Evolutionary conservation across 2,888 invertebrate species (phyloP), one percentile per base, ranked within the genome.

Genomic region (Maniola hyperantus): DNA sequence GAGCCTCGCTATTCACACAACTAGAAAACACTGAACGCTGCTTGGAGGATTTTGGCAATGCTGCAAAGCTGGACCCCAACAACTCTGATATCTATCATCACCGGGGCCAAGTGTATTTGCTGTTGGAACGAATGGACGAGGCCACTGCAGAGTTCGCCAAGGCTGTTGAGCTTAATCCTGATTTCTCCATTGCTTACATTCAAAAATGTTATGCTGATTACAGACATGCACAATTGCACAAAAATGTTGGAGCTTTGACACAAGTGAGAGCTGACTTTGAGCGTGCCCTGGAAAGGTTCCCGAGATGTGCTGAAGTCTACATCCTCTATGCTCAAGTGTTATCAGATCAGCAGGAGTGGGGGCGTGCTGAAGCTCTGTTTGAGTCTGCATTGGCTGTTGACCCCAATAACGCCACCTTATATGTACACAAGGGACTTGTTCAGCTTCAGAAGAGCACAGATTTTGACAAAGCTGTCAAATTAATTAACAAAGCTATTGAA

Each of bases 81-180:
- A 97, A 97, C 83, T 94, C 96, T 26, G 99, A 99, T 83, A 95
- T 99, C 63, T 99, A 96, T 85, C 97, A 98, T 83, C 98, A 99
- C 80, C 93, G 98, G 71, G 99, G 98, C 61, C 95, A 99, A 94
- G 96, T 98, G 8, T 94, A 97, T 81, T 91, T 99, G 71, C 87
- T 98, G 58, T 88, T 97, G 79, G 98, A 98, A 66, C 95, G 96
- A 74, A 93, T 97, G 76, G 95, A 96, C 58, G 96, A 96, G 73
- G 98, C 99, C 0, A 94, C 96, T 64, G 84, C 92, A 15, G 97
- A 99, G 85, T 98, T 98, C 87, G 94, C 96, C 60, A 96, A 95
- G 80, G 96, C 98, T 36, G 95, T 97, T 6, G 93, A 95, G 74
- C 87, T 98, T 34, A 96, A 97, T 78, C 97, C 98, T 2, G 89